phyloP scores from a whole-genome alignment of 2,113 vertebrate genomes.

The Zosterops lateralis region DNA sequence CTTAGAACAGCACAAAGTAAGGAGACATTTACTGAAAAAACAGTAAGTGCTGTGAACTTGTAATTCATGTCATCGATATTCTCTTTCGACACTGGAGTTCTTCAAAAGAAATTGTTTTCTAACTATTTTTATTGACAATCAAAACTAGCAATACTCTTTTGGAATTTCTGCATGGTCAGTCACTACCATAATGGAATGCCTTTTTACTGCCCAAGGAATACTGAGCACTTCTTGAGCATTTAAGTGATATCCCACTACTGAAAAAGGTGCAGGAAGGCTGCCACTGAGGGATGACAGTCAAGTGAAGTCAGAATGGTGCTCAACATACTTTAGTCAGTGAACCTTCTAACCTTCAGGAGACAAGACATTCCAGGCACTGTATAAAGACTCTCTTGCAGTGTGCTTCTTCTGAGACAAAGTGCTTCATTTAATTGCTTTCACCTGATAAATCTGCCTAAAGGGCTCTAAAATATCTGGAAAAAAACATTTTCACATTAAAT shows the following conservation, averaged over 20 bases:
- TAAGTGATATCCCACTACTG: neutral
- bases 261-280: neutral
- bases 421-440: neutral
- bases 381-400: neutral
- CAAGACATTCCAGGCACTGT: neutral
- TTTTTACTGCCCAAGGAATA: neutral
- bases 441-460: neutral
- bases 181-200: neutral
- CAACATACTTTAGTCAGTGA: neutral
- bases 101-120: accelerated
- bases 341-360: neutral
- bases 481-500: neutral
- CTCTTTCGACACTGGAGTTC: neutral
- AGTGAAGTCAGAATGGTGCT: neutral
- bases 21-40: neutral
- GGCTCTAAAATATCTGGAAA: neutral
- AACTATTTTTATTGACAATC: neutral
- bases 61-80: neutral
- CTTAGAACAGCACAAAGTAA: neutral
- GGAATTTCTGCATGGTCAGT: neutral
- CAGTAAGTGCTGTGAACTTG: neutral
- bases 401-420: neutral
- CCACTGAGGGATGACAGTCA: neutral
- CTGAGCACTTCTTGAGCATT: neutral
- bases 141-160: neutral